Evolutionary conservation across 2,113 vertebrate species (phyloP).

Genomic region (Coptodon bakossiorum): DNA sequence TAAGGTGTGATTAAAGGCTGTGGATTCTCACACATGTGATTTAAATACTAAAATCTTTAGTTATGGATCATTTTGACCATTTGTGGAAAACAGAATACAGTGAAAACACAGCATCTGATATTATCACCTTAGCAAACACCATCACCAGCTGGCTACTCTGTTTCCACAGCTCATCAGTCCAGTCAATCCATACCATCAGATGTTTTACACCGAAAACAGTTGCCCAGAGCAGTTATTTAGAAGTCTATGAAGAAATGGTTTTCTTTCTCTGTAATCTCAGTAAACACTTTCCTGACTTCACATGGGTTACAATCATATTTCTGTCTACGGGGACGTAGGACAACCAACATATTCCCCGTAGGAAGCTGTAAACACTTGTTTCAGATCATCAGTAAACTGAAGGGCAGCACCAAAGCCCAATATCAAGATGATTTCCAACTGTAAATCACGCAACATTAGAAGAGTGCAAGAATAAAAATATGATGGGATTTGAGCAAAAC

Average conservation of each 20-base stretch:
- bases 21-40: not conserved
- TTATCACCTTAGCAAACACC: not conserved
- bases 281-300: not conserved
- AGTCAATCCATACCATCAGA: not conserved
- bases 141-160: not conserved
- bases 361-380: not conserved
- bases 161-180: not conserved
- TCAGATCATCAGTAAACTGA: fast-evolving
- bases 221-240: not conserved
- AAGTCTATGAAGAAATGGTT: not conserved
- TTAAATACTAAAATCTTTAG: fast-evolving
- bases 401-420: not conserved
- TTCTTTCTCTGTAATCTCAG: not conserved
- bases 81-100: not conserved
- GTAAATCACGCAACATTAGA: not conserved
- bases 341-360: fast-evolving
- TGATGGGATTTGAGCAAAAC: not conserved
- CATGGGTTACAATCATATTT: not conserved
- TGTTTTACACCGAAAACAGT: not conserved
- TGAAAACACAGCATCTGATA: not conserved
- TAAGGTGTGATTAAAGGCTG: not conserved
- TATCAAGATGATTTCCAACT: not conserved
- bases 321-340: fast-evolving
- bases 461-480: not conserved
- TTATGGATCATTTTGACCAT: not conserved